Evolutionary conservation across 35 echinoderm and acorn worm species (phyloP), one percentile per base, ranked within the genome.

Genomic region (Nesometra sesokonis): DNA sequence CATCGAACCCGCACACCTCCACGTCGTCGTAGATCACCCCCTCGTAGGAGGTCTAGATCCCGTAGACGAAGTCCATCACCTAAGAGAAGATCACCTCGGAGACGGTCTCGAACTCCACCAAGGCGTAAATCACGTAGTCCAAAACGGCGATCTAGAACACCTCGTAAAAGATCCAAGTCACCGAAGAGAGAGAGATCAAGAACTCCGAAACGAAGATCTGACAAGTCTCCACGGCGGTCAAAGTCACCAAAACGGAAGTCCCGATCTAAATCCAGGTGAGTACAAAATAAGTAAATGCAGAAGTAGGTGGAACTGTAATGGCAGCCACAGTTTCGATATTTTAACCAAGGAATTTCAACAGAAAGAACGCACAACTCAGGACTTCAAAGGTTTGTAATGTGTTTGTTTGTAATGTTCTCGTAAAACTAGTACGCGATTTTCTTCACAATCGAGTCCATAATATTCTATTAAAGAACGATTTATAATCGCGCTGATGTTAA

Each of bases 81-180:
- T 33, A 79, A 82, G 1, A 83, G 88, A 38, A 83, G 86, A 0
- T 88, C 91, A 78, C 91, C 91, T 17, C 77, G 91, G 37, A 88
- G 90, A 80, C 76, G 93, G 8, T 94, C 93, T 13, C 77, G 89
- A 27, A 87, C 89, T 11, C 15, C 86, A 86, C 88, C 34, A 90
- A 88, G 29, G 46, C 86, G 31, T 84, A 78, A 19, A 89, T 87
- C 76, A 79, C 91, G 11, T 47, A 82, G 19, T 86, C 94, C 0
- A 81, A 84, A 37, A 17, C 85, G 52, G 7, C 52, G 52, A 27
- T 67, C 52, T 27, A 67, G 91, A 80, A 81, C 86, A 43, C 88
- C 91, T 32, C 86, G 86, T 32, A 93, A 57, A 78, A 84, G 91
- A 30, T 84, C 90, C 23, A 86, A 80, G 35, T 40, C 90, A 43